Conservation (phyloP, 2,113 vertebrate genomes). For the Sturnira hondurensis region DNA sequence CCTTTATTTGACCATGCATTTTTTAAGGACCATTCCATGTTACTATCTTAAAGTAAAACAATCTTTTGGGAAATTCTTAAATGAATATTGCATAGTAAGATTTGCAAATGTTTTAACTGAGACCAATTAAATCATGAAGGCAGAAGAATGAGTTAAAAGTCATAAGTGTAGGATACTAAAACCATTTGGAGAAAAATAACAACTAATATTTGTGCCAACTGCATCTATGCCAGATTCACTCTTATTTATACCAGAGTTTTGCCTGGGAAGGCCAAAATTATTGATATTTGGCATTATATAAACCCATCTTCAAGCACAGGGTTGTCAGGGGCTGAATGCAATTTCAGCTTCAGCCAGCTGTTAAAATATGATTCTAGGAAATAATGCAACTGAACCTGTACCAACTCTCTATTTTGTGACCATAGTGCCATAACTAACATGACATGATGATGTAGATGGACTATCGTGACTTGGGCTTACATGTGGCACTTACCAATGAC, state of each 20-base stretch:
- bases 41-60: background rate
- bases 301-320: background rate
- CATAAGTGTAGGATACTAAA: background rate
- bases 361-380: background rate
- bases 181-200: background rate
- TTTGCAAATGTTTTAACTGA: background rate
- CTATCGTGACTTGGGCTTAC: background rate
- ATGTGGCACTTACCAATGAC: slow-evolving; percentile 88
- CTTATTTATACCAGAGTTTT: background rate
- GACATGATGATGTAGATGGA: background rate
- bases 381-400: background rate
- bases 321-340: no score
- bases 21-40: background rate
- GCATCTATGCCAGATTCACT: no score
- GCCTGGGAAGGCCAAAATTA: background rate
- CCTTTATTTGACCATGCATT: background rate
- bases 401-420: background rate
- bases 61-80: background rate
- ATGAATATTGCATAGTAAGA: background rate
- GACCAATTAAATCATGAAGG: background rate
- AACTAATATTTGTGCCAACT: background rate
- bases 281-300: background rate
- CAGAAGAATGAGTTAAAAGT: background rate
- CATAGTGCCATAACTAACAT: background rate
- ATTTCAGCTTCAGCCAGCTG: background rate